Evolutionary conservation across 2,888 invertebrate species (phyloP), one percentile per base, ranked within the genome.

Genomic region (Aphidoletes aphidimyza): DNA sequence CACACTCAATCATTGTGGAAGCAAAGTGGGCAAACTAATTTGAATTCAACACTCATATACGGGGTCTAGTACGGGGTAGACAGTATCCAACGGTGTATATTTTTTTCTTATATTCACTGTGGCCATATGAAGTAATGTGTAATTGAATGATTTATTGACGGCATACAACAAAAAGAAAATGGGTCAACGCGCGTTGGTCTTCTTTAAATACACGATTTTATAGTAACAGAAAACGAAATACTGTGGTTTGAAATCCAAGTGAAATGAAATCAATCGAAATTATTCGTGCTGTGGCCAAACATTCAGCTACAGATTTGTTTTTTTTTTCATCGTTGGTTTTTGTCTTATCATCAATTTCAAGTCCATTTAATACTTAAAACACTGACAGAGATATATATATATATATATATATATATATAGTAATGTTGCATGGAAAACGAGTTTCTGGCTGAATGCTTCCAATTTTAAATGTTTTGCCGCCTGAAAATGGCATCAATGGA

Each of bases 401-500:
- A n/a, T n/a, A n/a, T n/a, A n/a, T n/a, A n/a, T n/a, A n/a, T n/a
- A n/a, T n/a, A n/a, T n/a, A n/a, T n/a, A n/a, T n/a, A n/a, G n/a
- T 30, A 14, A 30, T 30, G 34, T 30, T 30, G 34, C 14, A 34
- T 69, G 69, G 11, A 30, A 69, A 69, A 69, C 69, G 34, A 30
- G 69, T 69, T 69, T 69, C 2, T 69, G 69, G 22, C 54, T 26
- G 22, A 54, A 54, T 0, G 3, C 30, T 0, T 3, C 30, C 22
- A 9, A 54, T 6, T 30, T 1, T 69, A 14, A 30, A 17, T 54
- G 69, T n/a, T n/a, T n/a, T n/a, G n/a, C n/a, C n/a, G n/a, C n/a
- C n/a, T n/a, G n/a, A n/a, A 69, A 69, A 30, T 14, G 14, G 34
- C 69, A 69, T 69, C 69, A 69, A n/a, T n/a, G n/a, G n/a, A n/a